Base-by-base conservation (phyloP, 2,797 vertebrate species). In the Poeciliopsis infans region DNA sequence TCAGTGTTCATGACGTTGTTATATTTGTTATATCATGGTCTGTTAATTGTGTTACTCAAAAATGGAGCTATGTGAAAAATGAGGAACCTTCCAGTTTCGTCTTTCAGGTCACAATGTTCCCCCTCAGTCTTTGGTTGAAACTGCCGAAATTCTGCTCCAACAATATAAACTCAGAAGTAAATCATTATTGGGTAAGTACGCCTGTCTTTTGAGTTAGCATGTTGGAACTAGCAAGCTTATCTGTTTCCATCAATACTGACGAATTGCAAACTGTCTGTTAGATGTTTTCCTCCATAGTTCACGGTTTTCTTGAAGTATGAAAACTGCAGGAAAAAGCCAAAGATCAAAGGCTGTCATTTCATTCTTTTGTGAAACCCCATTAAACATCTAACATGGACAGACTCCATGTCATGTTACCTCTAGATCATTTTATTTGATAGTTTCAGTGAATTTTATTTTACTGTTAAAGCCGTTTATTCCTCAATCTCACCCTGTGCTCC, bases 191-290 rank as follows among this genome's bases (percentile, higher is more conserved):
- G 33, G 18, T 36, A 12, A 49, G 59, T 66, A 51, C 87, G 89
- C 89, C 87, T 90, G 88, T 87, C 73, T 88, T 85, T 81, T 75
- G 13, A 83, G 57, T 88, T 87, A 83, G 45, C 61, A 2, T 10
- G 28, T 13, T 61, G 4, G 45, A 39, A 25, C 15, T 3, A 12
- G 84, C 72, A 86, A 79, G 31, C 11, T 82, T 85, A 78, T 57
- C 68, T 33, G 74, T 88, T 82, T 81, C 31, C 59, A 36, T 31
- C 39, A 72, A 47, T 64, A 41, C 77, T 59, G 15, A 81, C 82
- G 25, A 79, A 13, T 13, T 69, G n/a, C 70, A 71, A 49, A 78
- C 8, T 68, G 51, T 23, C 16, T n/a, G 0, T 0, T 7, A 13
- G 11, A 11, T 11, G 36, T 6, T 53, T 41, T 53, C 20, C 55